phyloP scores from a whole-genome alignment of 2,888 invertebrate species.

The Spodoptera littoralis region DNA sequence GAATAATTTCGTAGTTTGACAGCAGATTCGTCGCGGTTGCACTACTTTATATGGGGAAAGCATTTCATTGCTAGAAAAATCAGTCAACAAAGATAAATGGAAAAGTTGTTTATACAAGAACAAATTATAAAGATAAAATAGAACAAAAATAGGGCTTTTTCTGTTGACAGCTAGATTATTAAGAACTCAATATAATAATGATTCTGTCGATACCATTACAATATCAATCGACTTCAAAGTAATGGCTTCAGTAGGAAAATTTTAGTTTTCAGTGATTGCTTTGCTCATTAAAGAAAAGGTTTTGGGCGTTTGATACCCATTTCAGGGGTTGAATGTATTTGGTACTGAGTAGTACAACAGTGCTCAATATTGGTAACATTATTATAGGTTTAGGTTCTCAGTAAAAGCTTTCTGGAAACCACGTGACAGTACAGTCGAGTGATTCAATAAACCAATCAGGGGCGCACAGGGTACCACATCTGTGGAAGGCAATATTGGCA shows the following conservation, averaged over 20 bases:
- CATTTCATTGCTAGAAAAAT: slow-evolving; percentile 23
- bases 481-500: slow-evolving; percentile 39
- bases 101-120: slow-evolving; percentile 2
- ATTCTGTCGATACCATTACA: slow-evolving; percentile 5
- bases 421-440: slow-evolving; percentile 10
- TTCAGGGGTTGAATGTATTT: not conserved
- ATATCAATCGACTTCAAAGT: slow-evolving; percentile 15
- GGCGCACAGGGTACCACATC: slow-evolving; percentile 6
- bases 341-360: not conserved
- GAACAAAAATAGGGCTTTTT: not conserved
- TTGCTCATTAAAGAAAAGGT: not conserved
- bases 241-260: not conserved
- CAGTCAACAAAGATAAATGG: not conserved
- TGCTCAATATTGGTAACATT: not conserved
- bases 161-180: slow-evolving; percentile 14
- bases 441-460: slow-evolving; percentile 41
- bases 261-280: slow-evolving; percentile 14
- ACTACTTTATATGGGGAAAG: slow-evolving; percentile 22
- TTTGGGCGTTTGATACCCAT: not conserved
- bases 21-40: slow-evolving; percentile 33
- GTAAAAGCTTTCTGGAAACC: slow-evolving; percentile 15
- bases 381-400: not conserved
- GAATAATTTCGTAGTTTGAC: slow-evolving; percentile 51
- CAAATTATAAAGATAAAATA: too few relatives aligned
- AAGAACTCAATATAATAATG: slow-evolving; percentile 21